A percentile compares a stretch with the other conserved stretches of the same genome.
These are phyloP conservation scores for Xenotilapia flavipinnis DNA, from an alignment of 2,113 vertebrate species.

Conservation along the genomic window DNA sequence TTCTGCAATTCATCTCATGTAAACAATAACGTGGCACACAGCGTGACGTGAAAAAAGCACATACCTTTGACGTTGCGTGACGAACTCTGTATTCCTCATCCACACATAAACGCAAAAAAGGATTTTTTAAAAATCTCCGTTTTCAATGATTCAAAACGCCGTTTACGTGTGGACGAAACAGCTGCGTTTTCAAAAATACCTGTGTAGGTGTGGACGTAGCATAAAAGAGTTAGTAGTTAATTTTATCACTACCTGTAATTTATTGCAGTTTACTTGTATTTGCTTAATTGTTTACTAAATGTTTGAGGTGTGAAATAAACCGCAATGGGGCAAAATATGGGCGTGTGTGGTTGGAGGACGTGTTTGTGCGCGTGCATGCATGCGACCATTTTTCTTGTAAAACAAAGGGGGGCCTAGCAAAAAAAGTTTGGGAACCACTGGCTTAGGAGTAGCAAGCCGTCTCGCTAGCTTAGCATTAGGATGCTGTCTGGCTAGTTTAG, in stretches of 20 bases:
- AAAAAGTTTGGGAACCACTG: neutral
- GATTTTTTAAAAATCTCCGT: neutral
- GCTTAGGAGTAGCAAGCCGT: neutral
- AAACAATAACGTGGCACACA: too few relatives aligned
- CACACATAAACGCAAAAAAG: neutral
- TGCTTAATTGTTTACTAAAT: too few relatives aligned
- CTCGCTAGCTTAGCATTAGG: neutral
- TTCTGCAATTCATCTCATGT: too few relatives aligned
- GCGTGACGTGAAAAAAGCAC: too few relatives aligned
- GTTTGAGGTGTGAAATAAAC: too few relatives aligned
- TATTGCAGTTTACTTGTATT: too few relatives aligned
- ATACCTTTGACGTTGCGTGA: neutral
- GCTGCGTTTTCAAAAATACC: neutral
- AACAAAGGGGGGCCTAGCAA: neutral
- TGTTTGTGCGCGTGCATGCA: neutral
- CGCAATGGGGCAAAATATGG: too few relatives aligned
- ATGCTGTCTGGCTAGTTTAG: neutral
- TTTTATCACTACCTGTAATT: too few relatives aligned
- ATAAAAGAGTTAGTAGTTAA: too few relatives aligned
- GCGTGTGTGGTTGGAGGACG: too few relatives aligned
- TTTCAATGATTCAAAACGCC: accelerated
- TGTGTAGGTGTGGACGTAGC: neutral
- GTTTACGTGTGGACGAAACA: neutral
- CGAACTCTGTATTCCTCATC: accelerated
- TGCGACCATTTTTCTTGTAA: neutral